Evolutionary conservation across 2,797 vertebrate genomes (phyloP).

Genomic region (Aotus griseimembra): DNA sequence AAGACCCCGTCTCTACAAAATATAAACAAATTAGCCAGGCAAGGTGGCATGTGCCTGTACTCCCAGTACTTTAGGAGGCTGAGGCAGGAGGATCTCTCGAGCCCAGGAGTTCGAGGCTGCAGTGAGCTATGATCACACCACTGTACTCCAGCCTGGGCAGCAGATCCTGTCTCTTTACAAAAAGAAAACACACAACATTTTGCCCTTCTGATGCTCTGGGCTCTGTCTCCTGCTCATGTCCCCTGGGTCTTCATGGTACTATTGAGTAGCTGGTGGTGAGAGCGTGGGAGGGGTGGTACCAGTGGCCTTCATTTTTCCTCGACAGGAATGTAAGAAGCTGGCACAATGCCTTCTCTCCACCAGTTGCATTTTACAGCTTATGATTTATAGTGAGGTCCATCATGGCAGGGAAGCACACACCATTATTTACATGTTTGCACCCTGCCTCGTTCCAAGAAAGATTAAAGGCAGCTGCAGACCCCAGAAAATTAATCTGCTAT

Average conservation of each 20-base stretch:
- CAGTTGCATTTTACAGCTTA: conserved; percentile 20
- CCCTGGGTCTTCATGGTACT: neutral
- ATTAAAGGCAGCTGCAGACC: conserved; percentile 53
- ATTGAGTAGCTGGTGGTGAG: neutral
- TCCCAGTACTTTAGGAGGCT: too few relatives aligned
- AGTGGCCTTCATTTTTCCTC: neutral
- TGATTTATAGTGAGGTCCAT: conserved; percentile 14
- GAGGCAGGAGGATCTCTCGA: too few relatives aligned
- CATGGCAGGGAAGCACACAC: neutral
- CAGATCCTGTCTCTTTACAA: too few relatives aligned
- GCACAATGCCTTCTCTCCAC: neutral
- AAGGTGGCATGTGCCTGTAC: too few relatives aligned
- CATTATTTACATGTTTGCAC: conserved; percentile 60
- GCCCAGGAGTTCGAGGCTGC: too few relatives aligned
- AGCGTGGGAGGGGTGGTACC: neutral
- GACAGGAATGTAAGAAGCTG: neutral
- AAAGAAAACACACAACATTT: neutral
- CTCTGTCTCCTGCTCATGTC: neutral
- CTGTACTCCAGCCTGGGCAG: too few relatives aligned
- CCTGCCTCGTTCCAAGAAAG: conserved; percentile 49
- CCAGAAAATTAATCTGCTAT: neutral
- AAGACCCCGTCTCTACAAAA: too few relatives aligned
- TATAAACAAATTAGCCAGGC: too few relatives aligned
- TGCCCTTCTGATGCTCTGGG: neutral
- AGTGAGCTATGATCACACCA: too few relatives aligned